Conservation (phyloP, 2,797 vertebrate species). For the Muscicapa comitata region DNA sequence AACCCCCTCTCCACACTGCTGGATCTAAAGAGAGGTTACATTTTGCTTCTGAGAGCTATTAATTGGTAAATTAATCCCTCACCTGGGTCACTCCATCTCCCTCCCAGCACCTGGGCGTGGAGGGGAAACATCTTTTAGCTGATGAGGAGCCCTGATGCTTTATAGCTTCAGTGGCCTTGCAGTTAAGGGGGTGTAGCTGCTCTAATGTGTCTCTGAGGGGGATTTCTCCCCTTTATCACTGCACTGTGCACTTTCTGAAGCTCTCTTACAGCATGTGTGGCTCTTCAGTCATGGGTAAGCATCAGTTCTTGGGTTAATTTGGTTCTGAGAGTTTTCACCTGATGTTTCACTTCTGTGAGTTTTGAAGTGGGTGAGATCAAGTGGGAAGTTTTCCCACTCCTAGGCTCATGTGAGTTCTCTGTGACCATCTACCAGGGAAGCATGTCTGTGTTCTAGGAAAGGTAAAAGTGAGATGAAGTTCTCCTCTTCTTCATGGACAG, state of each 20-base stretch:
- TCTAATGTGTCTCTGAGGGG: not conserved
- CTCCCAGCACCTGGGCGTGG: not conserved
- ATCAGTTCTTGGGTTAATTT: not conserved
- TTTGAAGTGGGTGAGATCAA: not conserved
- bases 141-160: not conserved
- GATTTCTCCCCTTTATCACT: accelerated
- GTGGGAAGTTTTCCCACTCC: not conserved
- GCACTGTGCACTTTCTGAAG: accelerated
- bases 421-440: not conserved
- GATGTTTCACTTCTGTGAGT: not conserved
- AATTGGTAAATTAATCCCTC: not conserved
- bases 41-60: not conserved
- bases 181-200: not conserved
- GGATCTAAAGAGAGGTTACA: not conserved
- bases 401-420: not conserved
- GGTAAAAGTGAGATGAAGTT: not conserved
- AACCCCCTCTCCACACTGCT: accelerated
- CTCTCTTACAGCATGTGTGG: accelerated
- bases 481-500: not conserved
- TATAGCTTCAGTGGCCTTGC: accelerated
- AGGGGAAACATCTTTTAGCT: not conserved
- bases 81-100: not conserved
- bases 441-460: not conserved
- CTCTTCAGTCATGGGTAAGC: not conserved
- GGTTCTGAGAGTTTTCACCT: not conserved